A percentile compares a stretch with the other conserved stretches of the same genome.
Conservation (phyloP, 2,888 invertebrate genomes). For the Euproctis similis region DNA sequence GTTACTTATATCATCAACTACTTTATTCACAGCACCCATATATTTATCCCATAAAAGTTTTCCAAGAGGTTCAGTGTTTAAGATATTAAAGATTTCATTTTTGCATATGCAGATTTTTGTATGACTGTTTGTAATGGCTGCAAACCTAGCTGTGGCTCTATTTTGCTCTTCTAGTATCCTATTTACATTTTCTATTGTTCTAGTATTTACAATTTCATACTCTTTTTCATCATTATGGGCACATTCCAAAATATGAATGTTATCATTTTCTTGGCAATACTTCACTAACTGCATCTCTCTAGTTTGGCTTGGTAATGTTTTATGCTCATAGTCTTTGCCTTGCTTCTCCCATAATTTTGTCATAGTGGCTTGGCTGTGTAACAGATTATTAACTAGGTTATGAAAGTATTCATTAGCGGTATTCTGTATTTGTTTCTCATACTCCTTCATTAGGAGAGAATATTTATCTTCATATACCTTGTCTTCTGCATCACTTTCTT, state of each 20-base stretch:
- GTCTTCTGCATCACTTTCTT: conserved; percentile 45
- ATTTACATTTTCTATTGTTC: conserved; percentile 65
- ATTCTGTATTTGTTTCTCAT: conserved; percentile 44
- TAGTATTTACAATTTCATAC: conserved; percentile 53
- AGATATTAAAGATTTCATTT: conserved; percentile 68
- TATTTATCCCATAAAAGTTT: conserved; percentile 61
- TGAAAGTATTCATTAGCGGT: conserved; percentile 42
- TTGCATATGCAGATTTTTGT: conserved; percentile 73
- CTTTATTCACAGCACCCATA: conserved; percentile 46
- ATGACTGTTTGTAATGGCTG: conserved; percentile 75
- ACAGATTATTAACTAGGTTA: conserved; percentile 51
- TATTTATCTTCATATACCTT: conserved; percentile 49
- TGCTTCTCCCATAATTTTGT: conserved; percentile 46
- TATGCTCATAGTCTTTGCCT: conserved; percentile 48
- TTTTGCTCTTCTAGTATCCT: conserved; percentile 69
- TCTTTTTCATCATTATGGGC: conserved; percentile 65
- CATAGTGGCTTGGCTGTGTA: conserved; percentile 42
- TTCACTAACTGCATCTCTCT: conserved; percentile 55
- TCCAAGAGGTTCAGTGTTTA: conserved; percentile 55
- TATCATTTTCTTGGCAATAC: conserved; percentile 69
- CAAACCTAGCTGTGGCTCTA: conserved; percentile 59
- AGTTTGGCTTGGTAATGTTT: conserved; percentile 57
- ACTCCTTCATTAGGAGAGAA: conserved; percentile 49
- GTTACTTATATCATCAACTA: conserved; percentile 56
- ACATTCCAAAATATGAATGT: conserved; percentile 50